phyloP scores from a whole-genome alignment of 92 coral and sea anemone species.

The Paramuricea clavata region DNA sequence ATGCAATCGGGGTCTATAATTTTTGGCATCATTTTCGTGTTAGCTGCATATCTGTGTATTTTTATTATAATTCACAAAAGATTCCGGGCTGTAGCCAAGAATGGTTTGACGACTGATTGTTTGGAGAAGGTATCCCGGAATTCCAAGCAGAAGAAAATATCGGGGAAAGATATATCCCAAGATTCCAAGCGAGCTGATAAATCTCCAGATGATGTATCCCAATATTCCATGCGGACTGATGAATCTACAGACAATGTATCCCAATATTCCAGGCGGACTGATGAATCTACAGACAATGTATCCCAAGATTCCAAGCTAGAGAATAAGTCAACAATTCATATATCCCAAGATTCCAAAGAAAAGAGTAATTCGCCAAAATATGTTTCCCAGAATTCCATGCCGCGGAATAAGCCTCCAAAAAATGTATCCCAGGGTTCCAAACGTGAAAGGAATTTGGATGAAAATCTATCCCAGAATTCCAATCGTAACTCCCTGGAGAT shows the following conservation, averaged over 20 bases:
- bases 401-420: neutral
- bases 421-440: neutral
- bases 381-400: neutral
- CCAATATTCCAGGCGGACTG: neutral
- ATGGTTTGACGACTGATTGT: neutral
- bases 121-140: neutral
- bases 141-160: neutral
- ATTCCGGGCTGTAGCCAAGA: neutral
- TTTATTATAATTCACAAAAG: neutral
- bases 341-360: neutral
- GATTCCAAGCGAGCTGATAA: no score
- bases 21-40: neutral
- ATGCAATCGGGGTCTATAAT: neutral
- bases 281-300: neutral
- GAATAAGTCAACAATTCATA: neutral
- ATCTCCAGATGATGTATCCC: neutral
- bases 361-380: neutral
- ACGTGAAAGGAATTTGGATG: neutral
- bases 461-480: neutral
- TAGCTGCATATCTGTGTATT: neutral
- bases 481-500: neutral
- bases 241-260: neutral
- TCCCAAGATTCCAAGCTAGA: neutral
- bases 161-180: no score
- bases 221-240: no score